Evolutionary conservation across 2,113 vertebrate genomes (phyloP), one percentile per base, ranked within the genome.

Genomic region (Verasper variegatus): DNA sequence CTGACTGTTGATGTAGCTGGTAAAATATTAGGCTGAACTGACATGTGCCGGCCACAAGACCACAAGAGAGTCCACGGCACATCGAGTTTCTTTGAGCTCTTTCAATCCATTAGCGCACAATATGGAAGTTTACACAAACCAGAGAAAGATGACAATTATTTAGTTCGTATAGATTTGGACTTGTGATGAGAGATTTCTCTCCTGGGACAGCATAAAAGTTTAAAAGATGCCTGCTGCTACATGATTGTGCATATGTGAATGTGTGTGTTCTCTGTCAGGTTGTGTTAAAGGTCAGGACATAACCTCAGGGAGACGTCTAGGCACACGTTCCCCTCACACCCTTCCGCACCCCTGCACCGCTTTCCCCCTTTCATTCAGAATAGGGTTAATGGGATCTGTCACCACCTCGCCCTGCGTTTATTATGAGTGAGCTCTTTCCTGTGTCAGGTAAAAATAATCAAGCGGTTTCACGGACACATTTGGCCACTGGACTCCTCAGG

Each of bases 401-500:
- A 92, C 82, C 93, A 86, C 91, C 88, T 88, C 68, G 4, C 68
- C 82, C 65, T 18, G 63, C 66, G 89, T 93, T 94, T 94, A 84
- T 93, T 93, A 91, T 94, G 85, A 91, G 81, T 85, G 83, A 69
- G 73, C 63, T 89, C 87, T 89, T 93, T 94, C 91, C 93, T 94
- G 93, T 88, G 88, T 90, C 79, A 89, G 88, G 88, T 90, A 87
- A 93, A 94, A 93, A 92, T 92, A 94, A 93, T 93, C 88, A 57
- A 68, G 83, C 76, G 23, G 75, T 58, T 79, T 85, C 78, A 64
- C 65, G 37, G 90, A 86, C 47, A 42, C 84, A 27, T 71, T 73
- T 51, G 82, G 77, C 82, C 82, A 75, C 82, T 10, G 68, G 59
- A 82, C 80, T 84, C 83, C 77, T 79, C 27, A 1, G 62, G 58